Percentiles rank a stretch among this genome's conserved stretches.
phyloP scores from a whole-genome alignment of 2,113 vertebrate species.

The Vulpes lagopus region DNA sequence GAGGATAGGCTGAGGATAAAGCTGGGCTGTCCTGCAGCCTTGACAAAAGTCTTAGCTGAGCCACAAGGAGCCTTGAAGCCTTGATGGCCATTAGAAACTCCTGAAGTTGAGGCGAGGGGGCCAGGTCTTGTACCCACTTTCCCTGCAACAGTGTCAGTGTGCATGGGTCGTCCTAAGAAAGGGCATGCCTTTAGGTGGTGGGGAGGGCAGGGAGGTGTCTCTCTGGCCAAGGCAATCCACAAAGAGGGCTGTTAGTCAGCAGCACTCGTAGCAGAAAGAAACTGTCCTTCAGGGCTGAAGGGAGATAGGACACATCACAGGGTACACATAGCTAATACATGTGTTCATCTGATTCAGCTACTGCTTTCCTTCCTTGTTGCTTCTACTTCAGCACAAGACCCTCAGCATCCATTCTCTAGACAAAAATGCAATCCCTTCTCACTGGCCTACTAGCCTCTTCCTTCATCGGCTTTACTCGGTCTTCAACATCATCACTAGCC shows the following conservation, averaged over 20 bases:
- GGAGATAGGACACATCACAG: not conserved
- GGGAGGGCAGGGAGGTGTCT: not conserved
- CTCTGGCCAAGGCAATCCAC: not conserved
- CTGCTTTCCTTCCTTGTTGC: too few relatives aligned
- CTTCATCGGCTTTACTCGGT: not conserved
- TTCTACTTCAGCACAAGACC: not conserved
- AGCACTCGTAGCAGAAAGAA: not conserved
- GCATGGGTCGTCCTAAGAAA: not conserved
- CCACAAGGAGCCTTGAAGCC: not conserved
- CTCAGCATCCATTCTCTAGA: not conserved
- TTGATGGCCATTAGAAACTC: not conserved
- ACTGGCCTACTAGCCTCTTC: not conserved
- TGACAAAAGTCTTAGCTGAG: not conserved
- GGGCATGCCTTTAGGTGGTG: too few relatives aligned
- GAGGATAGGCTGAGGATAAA: not conserved
- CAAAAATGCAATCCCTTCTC: not conserved
- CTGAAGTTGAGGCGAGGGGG: not conserved
- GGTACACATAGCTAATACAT: too few relatives aligned
- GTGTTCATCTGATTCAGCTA: rapidly evolving
- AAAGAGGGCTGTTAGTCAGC: not conserved
- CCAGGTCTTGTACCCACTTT: not conserved
- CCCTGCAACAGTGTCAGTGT: not conserved
- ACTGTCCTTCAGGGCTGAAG: not conserved
- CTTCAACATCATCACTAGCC: not conserved
- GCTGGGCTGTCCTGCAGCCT: not conserved